Evolutionary conservation across 2,888 invertebrate genomes (phyloP), one percentile per base, ranked within the genome.

Genomic region (Pammene aurita): DNA sequence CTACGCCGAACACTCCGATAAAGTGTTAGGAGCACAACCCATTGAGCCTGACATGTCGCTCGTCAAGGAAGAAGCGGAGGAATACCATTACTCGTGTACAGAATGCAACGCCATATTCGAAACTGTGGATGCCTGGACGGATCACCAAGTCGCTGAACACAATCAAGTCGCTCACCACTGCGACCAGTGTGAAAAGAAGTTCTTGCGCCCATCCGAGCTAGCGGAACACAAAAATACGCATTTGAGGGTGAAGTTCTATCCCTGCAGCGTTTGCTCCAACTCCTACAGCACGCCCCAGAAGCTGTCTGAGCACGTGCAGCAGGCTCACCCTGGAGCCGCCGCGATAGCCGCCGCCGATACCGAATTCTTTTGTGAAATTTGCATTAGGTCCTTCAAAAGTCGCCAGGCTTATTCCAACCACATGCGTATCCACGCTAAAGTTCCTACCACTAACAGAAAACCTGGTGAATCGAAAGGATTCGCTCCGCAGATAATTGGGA

Each of bases 171-270:
- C 93, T 0, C 93, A 93, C 74, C 92, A 93, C 65, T 95, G 95
- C 71, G 93, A 93, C 13, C 94, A 95, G 60, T 95, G 95, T 75
- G 94, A 94, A 14, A 93, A 94, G 78, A 92, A 93, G 63, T 95
- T 95, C 82, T 82, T 93, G 60, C 92, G 94, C 5, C 93, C 94
- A 34, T 89, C 91, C 0, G 95, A 95, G 73, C 85, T 95, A 2
- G 93, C 94, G 0, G 95, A 95, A 76, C 95, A 95, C 77, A 93
- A 94, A 71, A 95, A 94, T 76, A 93, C 94, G 6, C 95, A 95
- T 80, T 87, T 95, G 72, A 94, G 95, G 75, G 93, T 95, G 2
- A 95, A 95, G 76, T 93, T 95, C 60, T 95, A 94, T 72, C 93
- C 94, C 0, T 94, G 94, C 74, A 93, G 91, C 26, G 83, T 94